Evolutionary conservation across 2,113 vertebrate species (phyloP).

Genomic region (Dipodomys ordii): DNA sequence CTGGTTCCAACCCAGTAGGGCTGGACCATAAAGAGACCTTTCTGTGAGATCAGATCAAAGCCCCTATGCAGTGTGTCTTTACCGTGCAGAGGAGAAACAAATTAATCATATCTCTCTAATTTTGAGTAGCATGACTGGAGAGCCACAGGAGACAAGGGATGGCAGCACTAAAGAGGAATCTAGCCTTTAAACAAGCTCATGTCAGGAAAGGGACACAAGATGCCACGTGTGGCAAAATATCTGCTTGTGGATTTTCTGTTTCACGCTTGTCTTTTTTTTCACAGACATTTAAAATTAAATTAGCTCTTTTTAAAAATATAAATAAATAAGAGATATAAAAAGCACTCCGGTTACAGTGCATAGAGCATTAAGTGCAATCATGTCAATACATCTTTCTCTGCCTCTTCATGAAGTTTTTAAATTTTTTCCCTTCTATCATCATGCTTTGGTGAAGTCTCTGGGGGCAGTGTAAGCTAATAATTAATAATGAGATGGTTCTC

Average conservation of each 20-base stretch:
- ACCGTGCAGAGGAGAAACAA: slow-evolving; percentile 42
- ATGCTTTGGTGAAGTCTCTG: slow-evolving; percentile 67
- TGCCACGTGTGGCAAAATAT: neutral
- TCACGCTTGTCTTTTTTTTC: slow-evolving; percentile 51
- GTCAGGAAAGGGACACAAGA: slow-evolving; percentile 32
- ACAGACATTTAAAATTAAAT: slow-evolving; percentile 73
- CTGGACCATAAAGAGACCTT: slow-evolving; percentile 57
- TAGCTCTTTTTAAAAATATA: slow-evolving; percentile 35
- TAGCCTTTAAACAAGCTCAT: slow-evolving; percentile 8
- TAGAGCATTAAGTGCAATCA: slow-evolving; percentile 54
- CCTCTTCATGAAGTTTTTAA: neutral
- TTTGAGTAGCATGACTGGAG: slow-evolving; percentile 35
- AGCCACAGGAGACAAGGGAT: neutral
- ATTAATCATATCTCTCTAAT: slow-evolving; percentile 45
- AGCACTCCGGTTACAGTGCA: neutral
- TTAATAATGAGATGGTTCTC: slow-evolving; percentile 75
- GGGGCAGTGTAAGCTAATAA: slow-evolving; percentile 72
- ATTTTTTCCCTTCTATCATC: neutral
- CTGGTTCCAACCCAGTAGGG: slow-evolving; percentile 8
- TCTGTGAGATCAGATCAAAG: slow-evolving; percentile 61
- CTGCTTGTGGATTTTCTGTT: slow-evolving; percentile 54
- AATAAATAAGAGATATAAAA: slow-evolving; percentile 51
- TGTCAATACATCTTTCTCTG: slow-evolving; percentile 44
- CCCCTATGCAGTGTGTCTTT: neutral
- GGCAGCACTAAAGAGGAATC: neutral